Evolutionary conservation across 2,888 invertebrate genomes (phyloP), one percentile per base, ranked within the genome.

Genomic region (Empis stercorea): DNA sequence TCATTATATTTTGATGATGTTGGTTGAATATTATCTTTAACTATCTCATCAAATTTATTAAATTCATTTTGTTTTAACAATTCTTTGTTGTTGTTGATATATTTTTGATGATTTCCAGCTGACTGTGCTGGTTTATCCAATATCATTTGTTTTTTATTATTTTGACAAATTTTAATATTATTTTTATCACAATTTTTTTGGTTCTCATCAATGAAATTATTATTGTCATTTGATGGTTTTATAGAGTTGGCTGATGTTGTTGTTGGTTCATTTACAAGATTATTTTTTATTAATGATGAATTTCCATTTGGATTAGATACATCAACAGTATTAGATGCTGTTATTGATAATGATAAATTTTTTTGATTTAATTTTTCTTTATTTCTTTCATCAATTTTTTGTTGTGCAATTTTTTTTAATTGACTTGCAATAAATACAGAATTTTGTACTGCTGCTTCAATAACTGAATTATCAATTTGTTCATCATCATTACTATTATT

Each of bases 391-490:
- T 34, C 34, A 34, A 14, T 27, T 23, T 23, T 40, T 40, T 27
- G 23, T n/a, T 40, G 40, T n/a, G 40, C 23, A 27, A 40, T 23
- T 14, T 23, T 23, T 27, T 40, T 40, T 27, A 40, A 40, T 40
- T 40, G 20, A 27, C n/a, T 40, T 40, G 27, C 40, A 40, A 40
- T 40, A 20, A 40, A 48, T 30, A 50, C 47, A 6, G 44, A 39
- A n/a, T 51, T 46, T 9, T 47, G 43, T 43, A 39, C 43, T 37
- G 37, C 43, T 15, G 23, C 15, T 30, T 23, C 45, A 48, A 45
- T 32, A 30, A 14, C 30, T 30, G 44, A 36, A 17, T n/a, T 44
- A 36, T 32, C 44, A 45, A 16, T 45, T 13, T 37, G 23, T 39
- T 49, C 41, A 38, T 52, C 17, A 14, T 11, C 15, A 14, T 15